Conservation (phyloP, 2,113 vertebrate species). For the Gila orcuttii region DNA sequence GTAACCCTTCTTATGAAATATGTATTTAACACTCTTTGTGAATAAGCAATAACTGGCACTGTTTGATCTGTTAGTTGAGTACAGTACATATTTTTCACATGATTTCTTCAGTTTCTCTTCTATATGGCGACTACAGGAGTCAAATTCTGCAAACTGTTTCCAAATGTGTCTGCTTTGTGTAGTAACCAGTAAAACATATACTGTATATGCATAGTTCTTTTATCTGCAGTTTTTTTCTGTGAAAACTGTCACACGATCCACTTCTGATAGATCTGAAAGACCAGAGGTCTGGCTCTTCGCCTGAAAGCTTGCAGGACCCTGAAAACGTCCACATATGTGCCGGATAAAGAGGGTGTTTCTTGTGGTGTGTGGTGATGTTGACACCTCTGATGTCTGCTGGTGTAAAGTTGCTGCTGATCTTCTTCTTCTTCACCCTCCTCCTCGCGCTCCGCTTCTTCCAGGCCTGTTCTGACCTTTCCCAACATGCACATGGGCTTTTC, state of each 20-base stretch:
- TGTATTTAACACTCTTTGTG: not conserved
- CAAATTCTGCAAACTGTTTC: not conserved
- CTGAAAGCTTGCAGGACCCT: not conserved
- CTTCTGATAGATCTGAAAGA: not conserved
- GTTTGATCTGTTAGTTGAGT: not conserved
- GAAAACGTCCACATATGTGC: conserved; percentile 66
- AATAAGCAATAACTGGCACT: not conserved
- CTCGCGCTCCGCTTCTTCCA: not conserved
- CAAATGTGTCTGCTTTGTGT: not conserved
- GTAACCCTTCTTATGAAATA: not conserved
- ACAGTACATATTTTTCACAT: not conserved
- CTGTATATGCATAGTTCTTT: not conserved
- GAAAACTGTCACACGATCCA: not conserved
- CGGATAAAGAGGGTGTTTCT: conserved; percentile 61
- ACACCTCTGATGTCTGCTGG: conserved; percentile 61
- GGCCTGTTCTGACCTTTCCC: conserved; percentile 7
- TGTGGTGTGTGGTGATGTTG: conserved; percentile 61
- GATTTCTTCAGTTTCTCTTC: not conserved
- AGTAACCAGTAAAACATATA: not conserved
- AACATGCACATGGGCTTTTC: not conserved
- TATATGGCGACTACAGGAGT: not conserved
- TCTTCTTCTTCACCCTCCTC: not conserved
- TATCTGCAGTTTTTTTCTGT: not conserved
- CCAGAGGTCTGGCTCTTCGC: not conserved
- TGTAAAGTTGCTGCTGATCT: conserved; percentile 58